Percentiles rank a stretch among this genome's conserved stretches.
Conservation (phyloP, 2,797 vertebrate genomes). For the Squalus acanthias region DNA sequence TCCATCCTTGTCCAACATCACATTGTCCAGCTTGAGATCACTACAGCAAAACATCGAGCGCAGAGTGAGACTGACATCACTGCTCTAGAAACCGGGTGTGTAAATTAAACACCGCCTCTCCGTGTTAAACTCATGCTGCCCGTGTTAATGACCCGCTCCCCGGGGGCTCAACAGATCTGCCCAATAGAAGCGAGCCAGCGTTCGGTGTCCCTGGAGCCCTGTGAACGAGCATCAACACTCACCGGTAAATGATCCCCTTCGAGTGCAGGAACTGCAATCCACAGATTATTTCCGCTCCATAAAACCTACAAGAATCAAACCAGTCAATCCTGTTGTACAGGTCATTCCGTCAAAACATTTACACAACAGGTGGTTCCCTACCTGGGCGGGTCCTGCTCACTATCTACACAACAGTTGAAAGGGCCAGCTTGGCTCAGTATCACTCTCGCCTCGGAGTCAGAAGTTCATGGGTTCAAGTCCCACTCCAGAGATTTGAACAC, state of each 20-base stretch:
- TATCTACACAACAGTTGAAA: background rate
- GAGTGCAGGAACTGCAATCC: conserved; percentile 91
- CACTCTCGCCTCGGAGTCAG: background rate
- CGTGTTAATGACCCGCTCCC: too few relatives aligned
- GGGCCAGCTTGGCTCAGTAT: background rate
- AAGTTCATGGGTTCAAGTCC: background rate
- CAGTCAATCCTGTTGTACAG: background rate
- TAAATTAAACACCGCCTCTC: background rate
- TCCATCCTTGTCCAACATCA: conserved; percentile 86
- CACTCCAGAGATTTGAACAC: too few relatives aligned
- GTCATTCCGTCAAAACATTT: background rate
- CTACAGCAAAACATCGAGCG: conserved; percentile 53
- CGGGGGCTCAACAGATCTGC: background rate
- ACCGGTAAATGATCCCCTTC: conserved; percentile 95
- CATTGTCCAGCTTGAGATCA: conserved; percentile 94
- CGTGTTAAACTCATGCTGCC: too few relatives aligned
- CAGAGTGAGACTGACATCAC: background rate
- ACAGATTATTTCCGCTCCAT: conserved; percentile 81
- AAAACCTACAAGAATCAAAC: conserved; percentile 69
- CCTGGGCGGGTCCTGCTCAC: background rate
- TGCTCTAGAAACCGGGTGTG: background rate
- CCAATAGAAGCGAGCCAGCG: background rate
- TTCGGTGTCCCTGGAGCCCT: background rate
- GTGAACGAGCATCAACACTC: conserved; percentile 40
- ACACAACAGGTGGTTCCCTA: background rate